Evolutionary conservation across 2,797 vertebrate genomes (phyloP).

Genomic region (Macroramphosus scolopax): DNA sequence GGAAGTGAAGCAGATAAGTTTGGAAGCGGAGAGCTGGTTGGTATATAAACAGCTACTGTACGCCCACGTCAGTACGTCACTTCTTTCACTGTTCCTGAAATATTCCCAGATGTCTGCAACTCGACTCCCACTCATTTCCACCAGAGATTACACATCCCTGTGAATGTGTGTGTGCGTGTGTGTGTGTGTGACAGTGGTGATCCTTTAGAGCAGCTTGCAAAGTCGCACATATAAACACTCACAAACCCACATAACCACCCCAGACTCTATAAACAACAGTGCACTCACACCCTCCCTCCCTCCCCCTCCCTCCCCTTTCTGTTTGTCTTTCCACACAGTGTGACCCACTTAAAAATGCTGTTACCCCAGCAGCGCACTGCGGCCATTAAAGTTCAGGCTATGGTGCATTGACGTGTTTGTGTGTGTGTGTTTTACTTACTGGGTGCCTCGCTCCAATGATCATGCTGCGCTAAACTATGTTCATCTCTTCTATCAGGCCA

Average conservation of each 20-base stretch:
- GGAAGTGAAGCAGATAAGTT: constrained; percentile 31
- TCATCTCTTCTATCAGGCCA: constrained; percentile 50
- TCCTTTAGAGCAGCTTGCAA: constrained; percentile 21
- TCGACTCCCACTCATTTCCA: constrained; percentile 11
- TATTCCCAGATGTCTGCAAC: constrained; percentile 26
- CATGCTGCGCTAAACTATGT: constrained; percentile 66
- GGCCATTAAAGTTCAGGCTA: constrained; percentile 34
- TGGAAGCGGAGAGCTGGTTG: constrained; percentile 36
- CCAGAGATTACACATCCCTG: neutral
- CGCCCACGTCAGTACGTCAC: constrained; percentile 18
- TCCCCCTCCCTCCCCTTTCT: constrained; percentile 15
- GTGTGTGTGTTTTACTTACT: constrained; percentile 67
- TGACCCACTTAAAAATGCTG: constrained; percentile 71
- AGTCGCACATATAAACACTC: constrained; percentile 21
- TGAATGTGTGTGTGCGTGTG: constrained; percentile 13
- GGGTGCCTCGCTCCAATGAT: constrained; percentile 60
- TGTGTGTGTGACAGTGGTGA: constrained; percentile 22
- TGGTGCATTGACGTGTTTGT: constrained; percentile 38
- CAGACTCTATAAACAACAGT: constrained; percentile 38
- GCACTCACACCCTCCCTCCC: too few species aligned
- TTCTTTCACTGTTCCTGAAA: constrained; percentile 32
- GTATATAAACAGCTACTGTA: constrained; percentile 28
- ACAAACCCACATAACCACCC: constrained; percentile 7
- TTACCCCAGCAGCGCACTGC: constrained; percentile 44
- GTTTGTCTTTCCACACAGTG: constrained; percentile 56